phyloP scores from a whole-genome alignment of 1,140 invertebrate species.

The Zaprionus tsacasi region DNA sequence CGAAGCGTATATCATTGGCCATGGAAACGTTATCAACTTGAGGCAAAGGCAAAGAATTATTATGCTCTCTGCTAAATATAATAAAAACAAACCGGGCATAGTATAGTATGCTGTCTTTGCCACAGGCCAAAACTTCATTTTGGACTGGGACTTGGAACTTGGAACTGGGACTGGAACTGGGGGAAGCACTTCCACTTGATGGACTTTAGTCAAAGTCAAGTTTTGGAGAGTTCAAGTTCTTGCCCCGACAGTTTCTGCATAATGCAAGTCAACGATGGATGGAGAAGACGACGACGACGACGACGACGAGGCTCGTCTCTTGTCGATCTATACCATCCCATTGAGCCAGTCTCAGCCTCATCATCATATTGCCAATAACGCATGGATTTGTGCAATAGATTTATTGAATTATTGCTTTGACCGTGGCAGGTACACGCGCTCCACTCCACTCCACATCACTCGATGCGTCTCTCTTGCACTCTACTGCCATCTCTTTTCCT shows the following conservation, averaged over 20 bases:
- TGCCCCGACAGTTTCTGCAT: slow-evolving; percentile 52
- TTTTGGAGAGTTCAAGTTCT: slow-evolving; percentile 81
- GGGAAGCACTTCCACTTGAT: slow-evolving; percentile 62
- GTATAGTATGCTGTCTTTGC: slow-evolving; percentile 40
- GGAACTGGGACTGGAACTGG: not conserved
- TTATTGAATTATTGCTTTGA: slow-evolving; percentile 83
- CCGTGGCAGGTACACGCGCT: slow-evolving; percentile 81
- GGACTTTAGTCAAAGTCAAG: slow-evolving; percentile 83
- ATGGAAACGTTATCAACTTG: slow-evolving; percentile 70
- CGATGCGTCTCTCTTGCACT: slow-evolving; percentile 25
- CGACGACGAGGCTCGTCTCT: slow-evolving; percentile 32
- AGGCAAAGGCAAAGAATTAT: slow-evolving; percentile 73
- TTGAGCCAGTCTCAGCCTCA: slow-evolving; percentile 64
- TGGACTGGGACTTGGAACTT: not conserved
- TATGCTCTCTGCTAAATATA: slow-evolving; percentile 83
- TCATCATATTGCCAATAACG: slow-evolving; percentile 83
- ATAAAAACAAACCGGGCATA: slow-evolving; percentile 76
- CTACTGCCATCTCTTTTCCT: not conserved
- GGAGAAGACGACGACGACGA: not conserved
- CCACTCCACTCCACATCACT: slow-evolving; percentile 55
- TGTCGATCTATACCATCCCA: slow-evolving; percentile 21
- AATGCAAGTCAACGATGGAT: slow-evolving; percentile 53
- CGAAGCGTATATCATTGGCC: slow-evolving; percentile 50
- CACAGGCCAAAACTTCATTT: slow-evolving; percentile 56
- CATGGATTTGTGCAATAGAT: slow-evolving; percentile 79